Evolutionary conservation across 2,888 invertebrate genomes (phyloP).

Genomic region (Epirrita christyi): DNA sequence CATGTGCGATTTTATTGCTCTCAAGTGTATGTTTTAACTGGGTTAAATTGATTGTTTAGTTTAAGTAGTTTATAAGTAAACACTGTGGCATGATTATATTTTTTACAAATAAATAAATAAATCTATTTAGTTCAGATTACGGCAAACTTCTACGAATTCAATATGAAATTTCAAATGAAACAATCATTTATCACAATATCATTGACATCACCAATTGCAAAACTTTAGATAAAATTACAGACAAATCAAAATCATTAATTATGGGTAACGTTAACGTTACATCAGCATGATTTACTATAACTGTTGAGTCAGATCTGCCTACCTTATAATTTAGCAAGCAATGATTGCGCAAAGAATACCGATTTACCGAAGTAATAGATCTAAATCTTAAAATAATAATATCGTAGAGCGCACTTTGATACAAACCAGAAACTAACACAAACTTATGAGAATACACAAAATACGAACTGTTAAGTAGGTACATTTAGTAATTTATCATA

Average conservation of each 20-base stretch:
- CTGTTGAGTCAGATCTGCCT: constrained; percentile 32
- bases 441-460: too few relatives aligned
- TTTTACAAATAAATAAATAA: too few relatives aligned
- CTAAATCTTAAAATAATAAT: constrained; percentile 1
- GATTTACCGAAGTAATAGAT: constrained; percentile 5
- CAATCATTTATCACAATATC: constrained; percentile 30
- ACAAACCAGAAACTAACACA: neutral
- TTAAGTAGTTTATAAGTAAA: too few relatives aligned
- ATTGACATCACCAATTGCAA: constrained; percentile 39
- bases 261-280: constrained; percentile 30
- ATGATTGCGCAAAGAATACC: constrained; percentile 29
- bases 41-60: too few relatives aligned
- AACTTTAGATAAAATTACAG: constrained; percentile 36
- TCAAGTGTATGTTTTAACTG: too few relatives aligned
- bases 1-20: too few relatives aligned
- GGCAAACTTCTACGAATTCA: neutral
- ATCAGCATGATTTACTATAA: constrained; percentile 30
- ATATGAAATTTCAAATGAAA: constrained; percentile 17
- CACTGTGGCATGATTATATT: too few relatives aligned
- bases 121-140: too few relatives aligned
- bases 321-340: constrained; percentile 21
- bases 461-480: too few relatives aligned
- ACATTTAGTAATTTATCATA: too few relatives aligned
- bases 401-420: neutral
- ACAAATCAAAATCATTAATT: constrained; percentile 40